Evolutionary conservation across 1,140 invertebrate genomes (phyloP), one percentile per base, ranked within the genome.

Genomic region (Brachionus manjavacas): DNA sequence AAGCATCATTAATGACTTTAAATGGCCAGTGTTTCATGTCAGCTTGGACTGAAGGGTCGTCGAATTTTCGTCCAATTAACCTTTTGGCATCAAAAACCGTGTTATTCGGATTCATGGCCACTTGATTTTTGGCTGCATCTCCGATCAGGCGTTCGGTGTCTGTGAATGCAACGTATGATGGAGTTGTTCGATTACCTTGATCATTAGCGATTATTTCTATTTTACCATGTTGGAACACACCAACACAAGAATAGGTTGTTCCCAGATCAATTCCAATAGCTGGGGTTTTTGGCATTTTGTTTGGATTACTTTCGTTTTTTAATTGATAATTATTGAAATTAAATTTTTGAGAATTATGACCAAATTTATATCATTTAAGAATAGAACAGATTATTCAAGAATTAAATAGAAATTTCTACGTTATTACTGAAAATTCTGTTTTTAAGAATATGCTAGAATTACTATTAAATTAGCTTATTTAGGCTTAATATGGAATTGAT

Each of bases 151-250:
- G 90, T 88, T 96, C 95, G 0, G 93, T 93, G 68, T 96, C 95
- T 1, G 93, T 95, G 89, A 97, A 97, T 3, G 95, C 95, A 12
- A 97, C 95, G 88, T 95, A 96, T 79, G 93, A 94, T 3, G 95
- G 94, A 16, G 95, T 96, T 14, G 94, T 96, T 83, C 94, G 91
- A 88, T 96, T 95, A 49, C 95, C 95, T 89, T 96, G 94, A 86
- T 96, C 94, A 86, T 96, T 96, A 52, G 94, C 94, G 72, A 96
- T 96, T 86, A 96, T 96, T 88, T 96, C 94, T 7, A 96, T 94
- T 87, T 94, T 94, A 41, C 94, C 94, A 87, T 95, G 90, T 86
- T 91, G 91, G 87, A 90, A 91, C 7, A 91, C 89, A 43, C 89
- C 91, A 52, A 91, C 91, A 86, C 90, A 89, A 35, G 84, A 84